These are phyloP conservation scores for Chionomys nivalis DNA, from an alignment of 2,113 vertebrate genomes.

Conservation along the genomic window DNA sequence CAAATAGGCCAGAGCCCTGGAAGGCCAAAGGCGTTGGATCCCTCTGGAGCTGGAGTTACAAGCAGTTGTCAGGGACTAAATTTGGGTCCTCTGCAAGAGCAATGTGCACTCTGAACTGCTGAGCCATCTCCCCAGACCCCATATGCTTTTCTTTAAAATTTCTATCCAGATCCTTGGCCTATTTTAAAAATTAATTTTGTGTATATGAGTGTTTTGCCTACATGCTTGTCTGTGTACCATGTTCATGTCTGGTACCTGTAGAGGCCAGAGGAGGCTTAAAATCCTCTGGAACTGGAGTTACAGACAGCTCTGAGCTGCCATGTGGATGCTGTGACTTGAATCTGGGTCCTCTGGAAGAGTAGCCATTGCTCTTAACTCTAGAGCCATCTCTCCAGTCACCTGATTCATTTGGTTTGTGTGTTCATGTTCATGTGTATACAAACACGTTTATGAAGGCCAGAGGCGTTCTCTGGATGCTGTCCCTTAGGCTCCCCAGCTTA, in stretches of 20 bases:
- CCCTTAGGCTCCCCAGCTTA: neutral
- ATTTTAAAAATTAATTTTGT: neutral
- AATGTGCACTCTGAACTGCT: neutral
- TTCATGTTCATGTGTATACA: neutral
- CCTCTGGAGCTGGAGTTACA: neutral
- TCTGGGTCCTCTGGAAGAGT: neutral
- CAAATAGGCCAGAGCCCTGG: neutral
- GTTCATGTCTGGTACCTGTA: neutral
- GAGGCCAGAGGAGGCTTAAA: neutral
- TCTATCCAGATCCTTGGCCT: neutral
- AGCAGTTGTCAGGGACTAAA: neutral
- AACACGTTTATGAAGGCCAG: neutral
- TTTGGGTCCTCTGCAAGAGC: neutral
- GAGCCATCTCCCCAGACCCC: too few relatives aligned
- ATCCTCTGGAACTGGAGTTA: neutral
- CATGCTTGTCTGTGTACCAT: neutral
- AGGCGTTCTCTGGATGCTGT: neutral
- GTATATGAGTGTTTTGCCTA: neutral
- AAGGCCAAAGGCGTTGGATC: neutral
- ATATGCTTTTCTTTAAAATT: neutral
- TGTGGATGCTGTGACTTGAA: neutral
- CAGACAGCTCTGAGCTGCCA: neutral
- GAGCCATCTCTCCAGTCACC: neutral
- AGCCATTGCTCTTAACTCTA: neutral
- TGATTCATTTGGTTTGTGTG: too few relatives aligned